A percentile compares a stretch with the other conserved stretches of the same genome.
These are phyloP conservation scores for Philopedon plagiatum DNA, from an alignment of 2,888 invertebrate species.

Conservation along the genomic window DNA sequence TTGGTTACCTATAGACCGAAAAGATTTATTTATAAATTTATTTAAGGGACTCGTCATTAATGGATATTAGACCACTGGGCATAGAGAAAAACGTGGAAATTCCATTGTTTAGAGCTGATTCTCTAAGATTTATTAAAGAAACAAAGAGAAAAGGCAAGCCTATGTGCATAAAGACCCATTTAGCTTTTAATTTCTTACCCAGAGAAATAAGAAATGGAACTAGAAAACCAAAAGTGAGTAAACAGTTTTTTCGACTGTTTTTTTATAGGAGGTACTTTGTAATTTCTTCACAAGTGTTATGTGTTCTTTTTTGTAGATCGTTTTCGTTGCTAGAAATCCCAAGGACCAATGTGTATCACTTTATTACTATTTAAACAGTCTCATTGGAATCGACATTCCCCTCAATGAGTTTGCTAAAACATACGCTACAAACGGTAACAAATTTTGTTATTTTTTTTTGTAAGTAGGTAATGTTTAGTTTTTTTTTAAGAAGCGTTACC, in stretches of 20 bases:
- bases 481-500: too few species aligned
- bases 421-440: constrained; percentile 62
- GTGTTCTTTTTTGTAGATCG: constrained; percentile 71
- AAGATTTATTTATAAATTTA: neutral
- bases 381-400: constrained; percentile 70
- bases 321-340: constrained; percentile 80
- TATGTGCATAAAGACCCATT: constrained; percentile 76
- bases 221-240: constrained; percentile 61
- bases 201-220: constrained; percentile 63
- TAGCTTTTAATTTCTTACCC: constrained; percentile 74
- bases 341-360: constrained; percentile 80
- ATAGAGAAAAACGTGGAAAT: neutral
- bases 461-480: too few species aligned
- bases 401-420: constrained; percentile 74
- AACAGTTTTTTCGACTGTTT: too few species aligned
- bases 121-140: constrained; percentile 16
- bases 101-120: constrained; percentile 8
- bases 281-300: too few species aligned
- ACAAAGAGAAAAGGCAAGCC: constrained; percentile 27
- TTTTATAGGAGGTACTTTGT: too few species aligned
- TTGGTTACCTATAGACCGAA: neutral
- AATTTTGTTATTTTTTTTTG: too few species aligned
- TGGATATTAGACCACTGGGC: neutral
- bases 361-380: constrained; percentile 75
- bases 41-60: constrained; percentile 4